Evolutionary conservation across 2,113 vertebrate genomes (phyloP).

Genomic region (Eudorcas thomsonii): DNA sequence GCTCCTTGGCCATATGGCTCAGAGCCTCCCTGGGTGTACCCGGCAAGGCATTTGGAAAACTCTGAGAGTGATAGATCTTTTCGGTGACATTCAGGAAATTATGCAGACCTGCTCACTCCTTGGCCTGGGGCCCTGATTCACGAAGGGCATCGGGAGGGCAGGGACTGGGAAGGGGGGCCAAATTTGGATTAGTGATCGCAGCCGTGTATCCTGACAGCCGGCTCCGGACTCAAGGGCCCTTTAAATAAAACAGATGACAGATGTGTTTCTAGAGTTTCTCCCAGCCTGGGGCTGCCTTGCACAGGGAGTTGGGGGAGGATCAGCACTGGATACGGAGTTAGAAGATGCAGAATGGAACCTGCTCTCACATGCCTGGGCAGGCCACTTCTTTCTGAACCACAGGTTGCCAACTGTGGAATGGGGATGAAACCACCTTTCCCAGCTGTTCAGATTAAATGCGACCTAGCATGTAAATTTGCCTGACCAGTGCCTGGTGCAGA

Average conservation of each 20-base stretch:
- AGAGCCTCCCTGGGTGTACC: slow-evolving; percentile 31
- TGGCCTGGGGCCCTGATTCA: neutral
- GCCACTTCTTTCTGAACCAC: neutral
- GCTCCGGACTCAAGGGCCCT: neutral
- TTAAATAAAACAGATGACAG: neutral
- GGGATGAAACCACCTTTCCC: neutral
- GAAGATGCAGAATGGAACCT: neutral
- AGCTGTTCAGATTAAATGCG: neutral
- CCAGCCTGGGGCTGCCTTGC: neutral
- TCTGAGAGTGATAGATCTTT: slow-evolving; percentile 59
- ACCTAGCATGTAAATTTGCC: neutral
- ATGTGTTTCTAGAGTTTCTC: neutral
- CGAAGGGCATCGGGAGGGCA: neutral
- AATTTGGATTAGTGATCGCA: neutral
- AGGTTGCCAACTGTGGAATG: neutral
- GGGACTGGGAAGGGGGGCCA: neutral
- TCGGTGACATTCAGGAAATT: slow-evolving; percentile 58
- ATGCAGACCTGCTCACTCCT: slow-evolving; percentile 24
- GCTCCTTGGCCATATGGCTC: slow-evolving; percentile 56
- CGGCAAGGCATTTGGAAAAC: neutral
- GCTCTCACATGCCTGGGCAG: neutral
- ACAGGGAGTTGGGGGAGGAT: neutral
- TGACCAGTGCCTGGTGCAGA: too few relatives aligned
- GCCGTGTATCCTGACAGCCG: neutral
- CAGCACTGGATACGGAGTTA: rapidly evolving